Conservation (phyloP, 1,140 invertebrate genomes). For the Andricus grossulariae region DNA sequence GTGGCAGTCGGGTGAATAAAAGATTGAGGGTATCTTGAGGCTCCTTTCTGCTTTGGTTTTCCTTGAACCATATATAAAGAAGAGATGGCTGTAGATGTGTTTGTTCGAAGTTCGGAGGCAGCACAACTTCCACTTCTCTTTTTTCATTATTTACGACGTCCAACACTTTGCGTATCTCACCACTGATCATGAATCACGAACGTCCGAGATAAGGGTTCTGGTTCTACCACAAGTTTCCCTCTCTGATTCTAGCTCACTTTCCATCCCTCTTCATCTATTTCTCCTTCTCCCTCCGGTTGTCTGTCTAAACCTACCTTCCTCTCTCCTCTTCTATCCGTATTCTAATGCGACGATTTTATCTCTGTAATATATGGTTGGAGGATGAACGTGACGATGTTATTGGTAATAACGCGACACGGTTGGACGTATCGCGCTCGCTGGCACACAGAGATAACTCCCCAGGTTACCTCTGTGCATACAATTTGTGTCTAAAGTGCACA, state of each 20-base stretch:
- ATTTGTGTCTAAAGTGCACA: constrained; percentile 16
- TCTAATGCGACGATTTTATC: constrained; percentile 20
- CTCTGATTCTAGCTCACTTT: background rate
- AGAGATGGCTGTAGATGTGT: background rate
- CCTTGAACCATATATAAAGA: background rate
- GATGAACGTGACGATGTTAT: constrained; percentile 30
- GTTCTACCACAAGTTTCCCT: background rate
- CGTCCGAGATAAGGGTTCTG: constrained; percentile 12
- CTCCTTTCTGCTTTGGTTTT: background rate
- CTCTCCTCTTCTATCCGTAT: background rate
- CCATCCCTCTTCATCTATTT: background rate
- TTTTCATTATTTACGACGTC: constrained; percentile 30
- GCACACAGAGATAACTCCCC: constrained; percentile 12
- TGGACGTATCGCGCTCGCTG: constrained; percentile 26
- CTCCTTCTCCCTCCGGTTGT: background rate
- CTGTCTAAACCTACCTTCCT: constrained; percentile 7
- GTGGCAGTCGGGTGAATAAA: background rate
- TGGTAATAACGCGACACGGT: constrained; percentile 22
- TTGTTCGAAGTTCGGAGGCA: background rate
- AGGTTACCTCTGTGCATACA: constrained; percentile 22
- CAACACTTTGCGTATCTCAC: constrained; percentile 21
- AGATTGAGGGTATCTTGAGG: background rate
- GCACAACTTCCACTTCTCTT: background rate
- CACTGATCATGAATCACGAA: constrained; percentile 21
- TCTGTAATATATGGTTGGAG: constrained; percentile 14